Evolutionary conservation across 2,797 vertebrate species (phyloP), one percentile per base, ranked within the genome.

Genomic region (Microctenopoma lineatum): DNA sequence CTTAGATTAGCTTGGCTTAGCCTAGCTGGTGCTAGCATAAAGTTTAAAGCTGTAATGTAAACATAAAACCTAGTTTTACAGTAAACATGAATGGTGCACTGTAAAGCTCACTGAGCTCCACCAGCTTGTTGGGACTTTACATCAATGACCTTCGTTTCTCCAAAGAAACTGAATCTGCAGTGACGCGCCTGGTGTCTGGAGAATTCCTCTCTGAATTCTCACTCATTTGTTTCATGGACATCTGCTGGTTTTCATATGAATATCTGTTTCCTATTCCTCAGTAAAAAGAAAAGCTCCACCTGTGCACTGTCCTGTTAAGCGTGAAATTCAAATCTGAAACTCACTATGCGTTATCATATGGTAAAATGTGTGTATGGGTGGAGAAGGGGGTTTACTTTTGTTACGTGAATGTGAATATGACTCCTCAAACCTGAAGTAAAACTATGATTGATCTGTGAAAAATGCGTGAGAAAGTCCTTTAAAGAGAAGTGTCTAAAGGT

Each of bases 231-330:
- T 60, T 65, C 0, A 16, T 44, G 52, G 15, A 76, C 70, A 67
- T 56, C 79, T 81, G 79, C 5, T 74, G 21, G 54, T 77, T 70
- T 60, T 70, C 39, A 59, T 60, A 59, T 66, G 50, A 70, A 47
- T 38, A 7, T 44, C 34, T 44, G 50, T 66, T 73, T 59, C 36
- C 50, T 9, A 26, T 62, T 66, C 21, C 57, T 58, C 32, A 27
- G 38, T 51, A 5, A 68, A 52, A 58, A 21, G n/a, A 29, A 15
- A 21, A 32, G 1, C 2, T 36, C 14, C 52, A 59, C 50, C 60
- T 46, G 26, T 48, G 54, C 53, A 6, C 39, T 41, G 42, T 27
- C 39, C 9, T 2, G 14, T 4, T 4, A 32, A 15, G 13, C 1
- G 63, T 25, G 21, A 53, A 10, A 11, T 16, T 59, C 12, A 44